These are phyloP conservation scores for Arenaria interpres DNA, from an alignment of 2,113 vertebrate species.

Conservation along the genomic window DNA sequence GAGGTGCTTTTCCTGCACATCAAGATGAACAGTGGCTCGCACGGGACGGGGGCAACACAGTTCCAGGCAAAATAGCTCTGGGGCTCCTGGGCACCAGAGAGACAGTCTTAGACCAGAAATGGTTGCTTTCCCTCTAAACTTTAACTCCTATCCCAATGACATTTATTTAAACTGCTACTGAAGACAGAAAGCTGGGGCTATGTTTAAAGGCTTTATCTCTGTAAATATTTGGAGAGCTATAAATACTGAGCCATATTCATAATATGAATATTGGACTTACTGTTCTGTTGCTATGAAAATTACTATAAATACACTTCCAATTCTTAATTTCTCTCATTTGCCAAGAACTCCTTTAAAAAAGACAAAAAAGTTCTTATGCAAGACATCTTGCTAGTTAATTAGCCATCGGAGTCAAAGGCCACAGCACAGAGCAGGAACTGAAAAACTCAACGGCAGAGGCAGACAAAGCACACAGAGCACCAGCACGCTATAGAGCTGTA, in stretches of 20 bases:
- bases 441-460: background rate
- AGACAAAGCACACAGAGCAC: background rate
- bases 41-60: background rate
- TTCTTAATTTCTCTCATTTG: constrained; percentile 8
- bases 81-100: background rate
- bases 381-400: background rate
- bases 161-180: constrained; percentile 25
- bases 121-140: background rate
- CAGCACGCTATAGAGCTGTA: background rate
- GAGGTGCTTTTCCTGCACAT: background rate
- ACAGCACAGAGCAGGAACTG: background rate
- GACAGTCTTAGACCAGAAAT: background rate
- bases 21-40: background rate
- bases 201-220: constrained; percentile 42
- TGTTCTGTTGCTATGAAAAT: constrained; percentile 29
- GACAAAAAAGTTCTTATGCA: background rate
- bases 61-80: background rate
- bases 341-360: background rate
- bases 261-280: constrained; percentile 1
- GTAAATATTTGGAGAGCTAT: constrained; percentile 58
- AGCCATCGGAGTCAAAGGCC: background rate
- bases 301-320: background rate
- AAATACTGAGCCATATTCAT: constrained; percentile 23
- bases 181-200: constrained; percentile 22
- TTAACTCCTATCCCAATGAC: background rate